Percentiles rank a stretch among this genome's conserved stretches.
These are phyloP conservation scores for Temnothorax unifasciatus DNA, from an alignment of 2,888 invertebrate genomes.

Conservation along the genomic window DNA sequence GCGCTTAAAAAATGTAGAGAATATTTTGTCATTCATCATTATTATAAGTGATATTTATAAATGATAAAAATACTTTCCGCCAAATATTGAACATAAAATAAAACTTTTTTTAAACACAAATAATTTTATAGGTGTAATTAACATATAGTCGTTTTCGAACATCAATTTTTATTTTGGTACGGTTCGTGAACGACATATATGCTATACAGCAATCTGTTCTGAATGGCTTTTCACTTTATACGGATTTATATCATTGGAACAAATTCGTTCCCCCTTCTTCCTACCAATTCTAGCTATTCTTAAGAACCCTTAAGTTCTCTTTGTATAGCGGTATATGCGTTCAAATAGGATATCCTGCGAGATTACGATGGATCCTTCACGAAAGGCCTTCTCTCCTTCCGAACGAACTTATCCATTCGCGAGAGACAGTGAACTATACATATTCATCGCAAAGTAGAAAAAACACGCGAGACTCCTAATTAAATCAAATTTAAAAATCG, in stretches of 20 bases:
- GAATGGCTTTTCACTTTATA: constrained; percentile 9
- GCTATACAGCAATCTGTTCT: background rate
- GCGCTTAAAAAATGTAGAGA: background rate
- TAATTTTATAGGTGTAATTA: background rate
- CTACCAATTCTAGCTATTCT: constrained; percentile 6
- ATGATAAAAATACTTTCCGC: background rate
- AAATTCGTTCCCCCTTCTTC: constrained; percentile 14
- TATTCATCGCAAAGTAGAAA: background rate
- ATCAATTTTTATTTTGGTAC: background rate
- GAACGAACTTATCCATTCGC: background rate
- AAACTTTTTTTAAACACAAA: background rate
- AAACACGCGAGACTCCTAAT: background rate
- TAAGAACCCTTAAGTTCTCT: constrained; percentile 16
- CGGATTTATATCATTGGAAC: constrained; percentile 36
- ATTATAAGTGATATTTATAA: background rate
- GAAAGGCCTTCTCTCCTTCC: background rate
- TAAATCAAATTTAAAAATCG: constrained; percentile 27
- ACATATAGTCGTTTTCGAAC: background rate
- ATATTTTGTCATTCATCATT: background rate
- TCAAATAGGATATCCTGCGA: constrained; percentile 30
- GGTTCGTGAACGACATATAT: background rate
- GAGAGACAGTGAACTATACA: background rate
- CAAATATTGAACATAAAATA: background rate
- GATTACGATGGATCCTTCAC: constrained; percentile 29
- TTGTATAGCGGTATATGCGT: constrained; percentile 18